Evolutionary conservation across 2,113 vertebrate species (phyloP).

Genomic region (Cyanistes caeruleus): DNA sequence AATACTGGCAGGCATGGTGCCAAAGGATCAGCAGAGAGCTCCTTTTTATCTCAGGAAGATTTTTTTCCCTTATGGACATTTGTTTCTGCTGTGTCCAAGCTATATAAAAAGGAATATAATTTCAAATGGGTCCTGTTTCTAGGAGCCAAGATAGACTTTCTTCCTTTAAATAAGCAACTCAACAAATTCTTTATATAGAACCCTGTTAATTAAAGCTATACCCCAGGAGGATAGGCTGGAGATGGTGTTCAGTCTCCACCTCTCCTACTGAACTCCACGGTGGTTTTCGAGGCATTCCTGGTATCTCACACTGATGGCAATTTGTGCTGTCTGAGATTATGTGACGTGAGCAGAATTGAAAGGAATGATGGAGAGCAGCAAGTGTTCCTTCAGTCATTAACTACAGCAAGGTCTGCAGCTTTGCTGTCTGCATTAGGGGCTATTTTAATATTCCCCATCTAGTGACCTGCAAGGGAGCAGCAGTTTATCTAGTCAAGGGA

Average conservation of each 20-base stretch:
- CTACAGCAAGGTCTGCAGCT: neutral
- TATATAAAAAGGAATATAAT: neutral
- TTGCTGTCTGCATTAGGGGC: neutral
- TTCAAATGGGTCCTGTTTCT: neutral
- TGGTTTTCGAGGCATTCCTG: slow-evolving; percentile 15
- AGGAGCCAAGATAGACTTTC: neutral
- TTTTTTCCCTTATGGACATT: slow-evolving; percentile 16
- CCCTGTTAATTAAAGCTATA: slow-evolving; percentile 32
- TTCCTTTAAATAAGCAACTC: neutral
- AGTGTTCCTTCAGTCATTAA: neutral
- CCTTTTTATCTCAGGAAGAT: neutral
- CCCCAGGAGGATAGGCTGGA: neutral
- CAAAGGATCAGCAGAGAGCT: slow-evolving; percentile 8
- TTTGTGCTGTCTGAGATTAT: slow-evolving; percentile 27
- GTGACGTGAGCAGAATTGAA: neutral
- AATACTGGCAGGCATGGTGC: neutral
- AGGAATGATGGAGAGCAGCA: neutral
- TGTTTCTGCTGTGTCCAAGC: slow-evolving; percentile 5
- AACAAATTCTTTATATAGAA: slow-evolving; percentile 31
- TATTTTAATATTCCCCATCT: neutral
- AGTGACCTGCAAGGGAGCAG: slow-evolving; percentile 32
- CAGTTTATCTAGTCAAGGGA: neutral
- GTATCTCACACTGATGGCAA: slow-evolving; percentile 6
- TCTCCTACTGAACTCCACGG: neutral
- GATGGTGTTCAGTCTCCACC: neutral